These are phyloP conservation scores for Hypomesus transpacificus DNA, from an alignment of 2,113 vertebrate genomes.

Conservation along the genomic window DNA sequence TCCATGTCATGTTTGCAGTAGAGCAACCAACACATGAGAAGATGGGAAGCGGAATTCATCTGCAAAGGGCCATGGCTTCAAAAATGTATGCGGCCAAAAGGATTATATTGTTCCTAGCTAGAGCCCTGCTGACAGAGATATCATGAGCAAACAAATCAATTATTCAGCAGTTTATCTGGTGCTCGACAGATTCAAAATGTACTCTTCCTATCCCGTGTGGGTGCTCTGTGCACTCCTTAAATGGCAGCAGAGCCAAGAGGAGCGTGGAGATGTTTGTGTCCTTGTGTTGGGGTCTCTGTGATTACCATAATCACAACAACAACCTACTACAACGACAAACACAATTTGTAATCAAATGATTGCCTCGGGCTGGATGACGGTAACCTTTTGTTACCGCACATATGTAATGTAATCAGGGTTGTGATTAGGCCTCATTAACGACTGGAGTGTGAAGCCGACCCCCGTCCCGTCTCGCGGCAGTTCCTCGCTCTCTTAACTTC, in stretches of 20 bases:
- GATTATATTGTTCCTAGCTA: slow-evolving; percentile 43
- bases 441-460: slow-evolving; percentile 32
- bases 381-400: slow-evolving; percentile 56
- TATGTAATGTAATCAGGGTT: slow-evolving; percentile 40
- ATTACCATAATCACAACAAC: slow-evolving; percentile 44
- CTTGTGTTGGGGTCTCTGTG: neutral
- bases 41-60: slow-evolving; percentile 44
- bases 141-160: slow-evolving; percentile 49
- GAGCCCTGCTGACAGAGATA: slow-evolving; percentile 33
- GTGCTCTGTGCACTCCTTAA: slow-evolving; percentile 11
- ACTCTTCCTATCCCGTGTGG: slow-evolving; percentile 23
- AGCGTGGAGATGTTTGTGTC: slow-evolving; percentile 8
- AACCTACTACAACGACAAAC: slow-evolving; percentile 46
- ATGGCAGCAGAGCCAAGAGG: slow-evolving; percentile 17
- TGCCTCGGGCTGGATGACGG: slow-evolving; percentile 50
- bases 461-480: too few relatives aligned
- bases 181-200: slow-evolving; percentile 57
- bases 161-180: slow-evolving; percentile 61
- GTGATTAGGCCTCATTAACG: slow-evolving; percentile 60
- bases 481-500: neutral
- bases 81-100: slow-evolving; percentile 22
- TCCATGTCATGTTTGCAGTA: slow-evolving; percentile 26
- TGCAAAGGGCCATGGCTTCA: slow-evolving; percentile 37
- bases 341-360: slow-evolving; percentile 57
- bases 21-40: slow-evolving; percentile 48